phyloP scores from a whole-genome alignment of 2,113 vertebrate species.

The Phaethornis superciliosus region DNA sequence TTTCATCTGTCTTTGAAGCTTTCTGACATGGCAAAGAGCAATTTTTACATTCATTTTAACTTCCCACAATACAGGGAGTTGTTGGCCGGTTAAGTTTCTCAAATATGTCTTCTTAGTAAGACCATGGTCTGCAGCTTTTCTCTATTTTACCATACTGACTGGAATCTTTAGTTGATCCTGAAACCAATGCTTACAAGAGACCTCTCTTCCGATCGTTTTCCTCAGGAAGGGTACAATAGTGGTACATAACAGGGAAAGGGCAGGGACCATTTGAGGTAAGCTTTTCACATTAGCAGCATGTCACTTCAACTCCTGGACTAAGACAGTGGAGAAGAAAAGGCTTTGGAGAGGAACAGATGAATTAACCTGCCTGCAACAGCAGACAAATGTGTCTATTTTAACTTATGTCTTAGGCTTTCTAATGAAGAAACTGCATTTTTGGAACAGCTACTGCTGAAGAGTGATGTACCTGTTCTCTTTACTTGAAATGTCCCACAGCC shows the following conservation, averaged over 20 bases:
- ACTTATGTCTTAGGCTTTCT: not conserved
- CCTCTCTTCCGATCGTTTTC: not conserved
- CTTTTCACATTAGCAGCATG: not conserved
- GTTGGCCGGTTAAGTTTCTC: not conserved
- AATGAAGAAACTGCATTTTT: slow-evolving; percentile 3
- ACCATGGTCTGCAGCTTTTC: not conserved
- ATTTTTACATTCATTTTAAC: not conserved
- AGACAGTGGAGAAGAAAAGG: not conserved
- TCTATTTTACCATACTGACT: not conserved
- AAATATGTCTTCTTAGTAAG: not conserved
- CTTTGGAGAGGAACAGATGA: not conserved
- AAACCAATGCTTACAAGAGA: not conserved
- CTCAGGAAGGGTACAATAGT: not conserved
- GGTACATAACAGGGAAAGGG: not conserved
- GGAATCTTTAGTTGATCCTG: not conserved
- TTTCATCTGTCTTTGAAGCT: not conserved
- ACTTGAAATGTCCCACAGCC: not conserved
- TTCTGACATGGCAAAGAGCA: not conserved
- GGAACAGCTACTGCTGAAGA: not conserved
- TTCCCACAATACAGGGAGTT: not conserved
- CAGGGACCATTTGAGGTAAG: not conserved
- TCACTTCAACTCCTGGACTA: not conserved
- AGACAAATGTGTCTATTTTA: slow-evolving; percentile 21
- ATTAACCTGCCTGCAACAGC: slow-evolving; percentile 14
- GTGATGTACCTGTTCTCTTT: not conserved